A percentile compares a stretch with the other conserved stretches of the same genome.
phyloP scores from a whole-genome alignment of 2,113 vertebrate genomes.

The Nothobranchius kuhntae region DNA sequence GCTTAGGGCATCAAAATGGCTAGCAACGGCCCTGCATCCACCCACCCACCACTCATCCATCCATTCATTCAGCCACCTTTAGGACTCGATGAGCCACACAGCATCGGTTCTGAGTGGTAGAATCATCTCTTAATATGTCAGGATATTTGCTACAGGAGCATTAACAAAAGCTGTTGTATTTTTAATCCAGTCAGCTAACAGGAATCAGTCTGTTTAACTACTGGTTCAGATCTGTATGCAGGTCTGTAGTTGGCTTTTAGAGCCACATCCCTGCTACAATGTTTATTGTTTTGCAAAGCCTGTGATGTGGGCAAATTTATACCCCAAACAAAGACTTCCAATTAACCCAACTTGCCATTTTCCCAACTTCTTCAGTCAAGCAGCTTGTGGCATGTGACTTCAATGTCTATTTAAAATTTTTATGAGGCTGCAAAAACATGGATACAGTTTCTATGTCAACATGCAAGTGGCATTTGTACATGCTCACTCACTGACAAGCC shows the following conservation, averaged over 20 bases:
- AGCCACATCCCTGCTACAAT: not conserved
- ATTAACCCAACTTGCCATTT: constrained; percentile 47
- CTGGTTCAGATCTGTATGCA: no score
- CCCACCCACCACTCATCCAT: no score
- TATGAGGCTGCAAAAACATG: constrained; percentile 55
- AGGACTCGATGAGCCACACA: no score
- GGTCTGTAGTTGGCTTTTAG: not conserved
- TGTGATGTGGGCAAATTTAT: constrained; percentile 6
- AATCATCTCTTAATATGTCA: no score
- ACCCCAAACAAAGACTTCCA: constrained; percentile 44
- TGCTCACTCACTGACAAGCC: not conserved
- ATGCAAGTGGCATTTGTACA: constrained; percentile 3
- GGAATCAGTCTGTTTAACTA: no score
- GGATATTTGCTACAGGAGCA: no score
- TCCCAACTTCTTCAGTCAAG: constrained; percentile 33
- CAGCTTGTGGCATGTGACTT: constrained; percentile 55
- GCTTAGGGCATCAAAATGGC: no score
- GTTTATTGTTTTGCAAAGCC: not conserved
- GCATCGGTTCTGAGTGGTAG: no score
- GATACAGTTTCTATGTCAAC: constrained; percentile 62
- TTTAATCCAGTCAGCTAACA: no score
- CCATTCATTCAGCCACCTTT: no score
- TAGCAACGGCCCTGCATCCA: no score
- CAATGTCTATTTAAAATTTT: constrained; percentile 52
- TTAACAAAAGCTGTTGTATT: no score